Evolutionary conservation across 2,113 vertebrate genomes (phyloP).

Genomic region (Syrmaticus mikado): DNA sequence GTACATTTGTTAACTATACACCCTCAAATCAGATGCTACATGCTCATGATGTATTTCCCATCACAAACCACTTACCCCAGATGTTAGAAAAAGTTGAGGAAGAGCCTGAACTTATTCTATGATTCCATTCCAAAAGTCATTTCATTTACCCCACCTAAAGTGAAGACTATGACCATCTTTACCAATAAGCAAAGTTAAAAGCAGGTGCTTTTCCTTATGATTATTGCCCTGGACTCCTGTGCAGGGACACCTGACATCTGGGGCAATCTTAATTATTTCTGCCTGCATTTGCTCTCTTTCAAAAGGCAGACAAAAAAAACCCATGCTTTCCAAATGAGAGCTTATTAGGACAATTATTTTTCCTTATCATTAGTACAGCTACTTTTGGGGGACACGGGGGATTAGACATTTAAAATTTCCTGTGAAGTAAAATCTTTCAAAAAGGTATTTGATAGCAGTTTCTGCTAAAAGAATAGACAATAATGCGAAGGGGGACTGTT

Average conservation of each 20-base stretch:
- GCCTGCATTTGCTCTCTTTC: background rate
- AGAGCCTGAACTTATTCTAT: background rate
- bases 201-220: fast-evolving
- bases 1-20: no score
- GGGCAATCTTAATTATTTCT: background rate
- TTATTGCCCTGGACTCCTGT: background rate
- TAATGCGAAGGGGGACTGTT: background rate
- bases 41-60: background rate
- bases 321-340: background rate
- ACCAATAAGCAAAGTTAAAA: background rate
- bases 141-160: background rate
- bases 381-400: background rate
- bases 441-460: background rate
- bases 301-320: background rate
- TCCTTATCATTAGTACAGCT: background rate
- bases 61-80: background rate
- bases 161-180: background rate
- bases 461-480: background rate
- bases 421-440: constrained; percentile 13
- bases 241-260: background rate
- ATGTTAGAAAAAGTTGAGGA: background rate
- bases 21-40: background rate
- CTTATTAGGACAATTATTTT: background rate
- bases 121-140: background rate
- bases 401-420: background rate